Base-by-base conservation (phyloP, 2,888 invertebrate genomes). In the Agrochola circellaris region DNA sequence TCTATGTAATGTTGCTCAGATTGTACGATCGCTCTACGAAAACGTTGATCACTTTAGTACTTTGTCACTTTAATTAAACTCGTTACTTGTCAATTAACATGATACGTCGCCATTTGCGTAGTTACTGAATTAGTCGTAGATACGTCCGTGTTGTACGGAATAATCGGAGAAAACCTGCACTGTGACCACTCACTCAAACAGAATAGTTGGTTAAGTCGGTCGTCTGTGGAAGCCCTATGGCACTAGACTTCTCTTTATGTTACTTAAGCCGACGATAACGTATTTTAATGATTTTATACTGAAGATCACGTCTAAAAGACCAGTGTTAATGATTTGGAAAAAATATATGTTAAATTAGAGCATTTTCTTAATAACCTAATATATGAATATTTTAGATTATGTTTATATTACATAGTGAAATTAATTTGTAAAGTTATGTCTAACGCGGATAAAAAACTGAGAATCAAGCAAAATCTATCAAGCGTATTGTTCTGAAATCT, bases 211-310 rank as follows among this genome's bases (percentile, higher is more conserved):
- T 26, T 26, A 8, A 5, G 20, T 69, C 48, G 20, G 38, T 26
- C 15, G 48, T 38, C 58, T 70, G 26, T 6, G 70, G 38, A 70
- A 51, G 9, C 30, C 38, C 15, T 58, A 30, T 68, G 38, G 20
- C 66, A 15, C 38, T 80, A 80, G 58, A 48, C 23, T 34, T 15
- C 26, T 66, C 84, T 73, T 69, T 60, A 51, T 61, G 72, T 69
- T 65, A 72, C 45, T 61, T 48, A 34, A 34, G 34, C 4, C 34
- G 34, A 34, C 34, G 34, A 34, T 34, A 34, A 34, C 34, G 34
- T 3, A 3, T 34, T 34, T 34, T 34, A 34, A 3, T 34, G 34
- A 34, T 34, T 2, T 34, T 34, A 3, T 34, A 34, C 34, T 34
- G 34, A 34, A 34, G 34, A 34, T 34, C 34, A 34, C 34, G 34